Base-by-base conservation (phyloP, 2,113 vertebrate species). In the Pedionomus torquatus region DNA sequence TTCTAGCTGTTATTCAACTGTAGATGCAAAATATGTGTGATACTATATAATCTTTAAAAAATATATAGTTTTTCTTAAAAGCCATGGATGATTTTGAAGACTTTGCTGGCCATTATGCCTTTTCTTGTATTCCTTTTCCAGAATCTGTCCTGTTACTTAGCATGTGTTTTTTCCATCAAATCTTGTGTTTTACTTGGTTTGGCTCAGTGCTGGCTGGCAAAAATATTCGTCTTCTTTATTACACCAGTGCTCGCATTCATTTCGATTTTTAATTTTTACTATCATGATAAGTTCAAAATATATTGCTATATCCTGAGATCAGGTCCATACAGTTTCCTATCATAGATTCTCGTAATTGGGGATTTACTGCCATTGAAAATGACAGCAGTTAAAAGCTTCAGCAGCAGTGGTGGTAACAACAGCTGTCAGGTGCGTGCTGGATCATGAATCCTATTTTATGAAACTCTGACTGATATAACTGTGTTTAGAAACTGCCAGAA, bases 341-440 rank as follows among this genome's bases (percentile, higher is more conserved):
- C 68, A 83, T 60, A 20, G 39, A 41, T 71, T 71, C 26, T 72
- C 39, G 78, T 72, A 58, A 68, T 87, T 76, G 89, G 48, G n/a
- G 35, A 39, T 91, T 55, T 68, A 30, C 24, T 71, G 52, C 33
- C 57, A 68, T 28, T 95, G 43, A 75, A 63, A 75, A 85, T 78
- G 51, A 68, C 55, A 94, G 35, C 39, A 89, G 39, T 51, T 79
- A 60, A 87, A 37, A 84, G 23, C 12, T 17, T 89, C 74, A 87
- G 39, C 35, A 71, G 52, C 61, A 72, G 8, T 57, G 35, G 30
- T 86, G 49, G 35, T 85, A 83, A 69, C 43, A 84, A 64, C 84
- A 90, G 71, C 83, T 94, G 90, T 92, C 90, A 93, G 79, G 58
- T 95, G 83, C 68, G 26, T 72, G 54, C 66, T 83, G 51, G 64